Conservation (phyloP, 2,888 invertebrate species). For the Gymnoscelis rufifasciata region DNA sequence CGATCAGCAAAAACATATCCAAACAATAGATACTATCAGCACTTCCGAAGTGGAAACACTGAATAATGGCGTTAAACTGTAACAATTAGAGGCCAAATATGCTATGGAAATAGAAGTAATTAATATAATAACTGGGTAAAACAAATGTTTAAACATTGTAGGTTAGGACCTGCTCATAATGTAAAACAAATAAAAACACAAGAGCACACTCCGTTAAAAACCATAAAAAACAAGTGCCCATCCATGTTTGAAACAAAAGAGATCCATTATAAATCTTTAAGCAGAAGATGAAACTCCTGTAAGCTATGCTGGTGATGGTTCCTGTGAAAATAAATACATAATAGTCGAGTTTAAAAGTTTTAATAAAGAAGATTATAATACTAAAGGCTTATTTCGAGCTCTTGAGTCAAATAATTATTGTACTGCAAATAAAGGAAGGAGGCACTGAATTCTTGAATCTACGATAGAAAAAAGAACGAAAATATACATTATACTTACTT, state of each 20-base stretch:
- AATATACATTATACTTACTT: slow-evolving; percentile 86
- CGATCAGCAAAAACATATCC: slow-evolving; percentile 74
- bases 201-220: neutral
- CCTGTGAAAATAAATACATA: no score
- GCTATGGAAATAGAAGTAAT: neutral
- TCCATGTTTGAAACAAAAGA: slow-evolving; percentile 11
- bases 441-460: no score
- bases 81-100: neutral
- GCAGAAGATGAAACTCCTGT: no score
- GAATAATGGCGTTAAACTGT: slow-evolving; percentile 1
- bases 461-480: no score
- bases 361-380: no score
- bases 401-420: no score
- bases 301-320: no score
- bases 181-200: no score
- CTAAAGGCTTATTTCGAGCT: no score
- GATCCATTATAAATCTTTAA: slow-evolving; percentile 14
- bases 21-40: slow-evolving; percentile 16
- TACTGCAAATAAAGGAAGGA: no score
- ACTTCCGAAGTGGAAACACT: slow-evolving; percentile 24
- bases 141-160: neutral
- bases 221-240: slow-evolving; percentile 17
- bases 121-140: neutral
- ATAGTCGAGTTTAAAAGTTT: no score
- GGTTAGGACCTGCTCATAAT: no score